Base-by-base conservation (phyloP, 2,113 vertebrate genomes). In the Drymodes brunneopygia region DNA sequence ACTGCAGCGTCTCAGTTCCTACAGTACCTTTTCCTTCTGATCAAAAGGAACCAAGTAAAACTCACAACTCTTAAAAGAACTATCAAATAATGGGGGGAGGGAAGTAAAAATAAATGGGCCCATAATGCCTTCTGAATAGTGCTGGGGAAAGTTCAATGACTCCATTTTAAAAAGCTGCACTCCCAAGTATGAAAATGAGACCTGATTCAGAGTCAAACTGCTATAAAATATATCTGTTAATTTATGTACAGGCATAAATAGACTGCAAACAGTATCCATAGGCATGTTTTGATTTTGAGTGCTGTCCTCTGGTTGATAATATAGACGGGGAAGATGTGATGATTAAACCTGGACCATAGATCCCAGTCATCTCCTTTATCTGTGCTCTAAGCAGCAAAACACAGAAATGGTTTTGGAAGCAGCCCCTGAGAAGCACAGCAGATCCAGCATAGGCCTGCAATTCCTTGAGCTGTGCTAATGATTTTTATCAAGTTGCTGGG, bases 51-150 rank as follows among this genome's bases (percentile, higher is more conserved):
- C 81, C 50, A 45, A 90, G 92, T 62, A 91, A 95, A 96, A 87
- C 92, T 94, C 22, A 44, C 47, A 91, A 73, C 89, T 95, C 95
- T 92, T 90, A 94, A 96, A 94, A 94, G 88, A 94, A 69, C 38
- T 95, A 95, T 97, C 95, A 96, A 94, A 97, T 96, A 97, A 97
- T 95, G 90, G 92, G 91, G 77, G 94, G 95, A 96, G 94, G 60
- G 90, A 86, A 62, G 91, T 58, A 66, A 91, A 97, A 96, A 95
- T 79, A 96, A 84, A 83, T 82, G 73, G 78, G 48, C 47, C 31
- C 65, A 23, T 92, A 77, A 94, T 54, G 86, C 81, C 47, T 88
- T 86, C 77, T 89, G 89, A 86, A 36, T 7, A 40, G 90, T 47
- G 11, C 24, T 7, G 8, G 47, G 66, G 94, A 92, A 94, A 95